phyloP scores from a whole-genome alignment of 1,140 invertebrate species.

The Dendrolimus kikuchii region DNA sequence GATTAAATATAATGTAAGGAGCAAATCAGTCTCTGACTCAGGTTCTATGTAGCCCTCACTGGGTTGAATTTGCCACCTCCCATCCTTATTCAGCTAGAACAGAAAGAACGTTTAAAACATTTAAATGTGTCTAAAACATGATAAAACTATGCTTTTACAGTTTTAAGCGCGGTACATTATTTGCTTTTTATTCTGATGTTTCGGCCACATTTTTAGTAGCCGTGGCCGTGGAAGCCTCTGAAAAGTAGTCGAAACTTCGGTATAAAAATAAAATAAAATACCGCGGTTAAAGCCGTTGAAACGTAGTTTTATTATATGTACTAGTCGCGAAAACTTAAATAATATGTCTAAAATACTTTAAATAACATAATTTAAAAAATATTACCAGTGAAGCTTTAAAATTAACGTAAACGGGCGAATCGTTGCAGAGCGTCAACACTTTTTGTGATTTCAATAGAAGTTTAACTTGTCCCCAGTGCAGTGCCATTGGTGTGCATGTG shows the following conservation, averaged over 20 bases:
- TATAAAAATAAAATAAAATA: too few species aligned
- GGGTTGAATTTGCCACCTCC: constrained; percentile 49
- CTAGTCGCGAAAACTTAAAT: too few species aligned
- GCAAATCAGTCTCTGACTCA: constrained; percentile 46
- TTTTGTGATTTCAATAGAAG: constrained; percentile 40
- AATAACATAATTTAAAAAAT: constrained; percentile 1
- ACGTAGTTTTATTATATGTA: too few species aligned
- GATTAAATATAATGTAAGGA: constrained; percentile 38
- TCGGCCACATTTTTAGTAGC: too few species aligned
- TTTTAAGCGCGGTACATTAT: too few species aligned
- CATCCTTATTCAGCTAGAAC: constrained; percentile 45
- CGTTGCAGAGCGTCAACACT: constrained; percentile 45
- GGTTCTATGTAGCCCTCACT: constrained; percentile 42
- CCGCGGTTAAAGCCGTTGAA: too few species aligned
- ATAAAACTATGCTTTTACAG: too few species aligned
- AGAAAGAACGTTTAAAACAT: background rate
- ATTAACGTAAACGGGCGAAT: constrained; percentile 49
- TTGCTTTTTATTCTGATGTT: too few species aligned
- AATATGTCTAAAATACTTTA: background rate
- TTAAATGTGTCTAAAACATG: too few species aligned
- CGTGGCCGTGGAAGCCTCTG: too few species aligned
- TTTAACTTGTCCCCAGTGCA: constrained; percentile 58
- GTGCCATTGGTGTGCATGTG: constrained; percentile 36
- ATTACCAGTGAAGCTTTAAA: constrained; percentile 45
- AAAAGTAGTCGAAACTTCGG: too few species aligned